Base-by-base conservation (phyloP, 2,888 invertebrate species). In the Scaptodrosophila latifasciaeformis region DNA sequence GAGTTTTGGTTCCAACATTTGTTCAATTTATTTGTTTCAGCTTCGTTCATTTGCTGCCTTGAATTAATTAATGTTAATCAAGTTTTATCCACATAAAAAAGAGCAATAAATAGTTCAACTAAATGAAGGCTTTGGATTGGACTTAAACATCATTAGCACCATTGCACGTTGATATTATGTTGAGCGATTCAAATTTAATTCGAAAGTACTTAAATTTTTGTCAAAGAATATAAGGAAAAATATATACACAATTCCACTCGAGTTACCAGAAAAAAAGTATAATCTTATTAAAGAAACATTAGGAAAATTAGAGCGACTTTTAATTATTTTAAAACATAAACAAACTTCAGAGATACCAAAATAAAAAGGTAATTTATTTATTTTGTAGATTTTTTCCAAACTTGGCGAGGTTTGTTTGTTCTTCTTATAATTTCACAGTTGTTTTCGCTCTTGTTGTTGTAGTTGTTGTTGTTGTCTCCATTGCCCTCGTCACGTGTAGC, bases 11-110 rank as follows among this genome's bases (percentile, higher is more conserved):
- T 79, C 76, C 62, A 62, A 62, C 80, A 72, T 76, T 79, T 74
- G 79, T 74, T 70, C 67, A 76, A 71, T 76, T 62, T 75, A 70
- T 75, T 55, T n/a, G n/a, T n/a, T n/a, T n/a, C n/a, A n/a, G n/a
- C n/a, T n/a, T n/a, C 72, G 44, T 24, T 24, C 24, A 75, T 48
- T 56, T 58, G 54, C 58, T 62, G 72, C 72, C 67, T 27, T 65
- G 70, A 57, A 76, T 76, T 80, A 76, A 76, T 76, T 80, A 76
- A 76, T 68, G 75, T 74, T 76, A 75, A 80, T 76, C 78, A 76
- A 76, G 59, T 80, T 77, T 72, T 59, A 18, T 62, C 81, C 67
- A 66, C 59, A 69, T 19, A 65, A 65, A 64, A 24, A 49, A 59
- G 43, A 49, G 44, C 30, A 57, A 17, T n/a, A n/a, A n/a, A n/a